Percentiles rank a stretch among this genome's conserved stretches.
Conservation (phyloP, 35 echinoderm and acorn worm genomes). For the Patiria miniata region DNA sequence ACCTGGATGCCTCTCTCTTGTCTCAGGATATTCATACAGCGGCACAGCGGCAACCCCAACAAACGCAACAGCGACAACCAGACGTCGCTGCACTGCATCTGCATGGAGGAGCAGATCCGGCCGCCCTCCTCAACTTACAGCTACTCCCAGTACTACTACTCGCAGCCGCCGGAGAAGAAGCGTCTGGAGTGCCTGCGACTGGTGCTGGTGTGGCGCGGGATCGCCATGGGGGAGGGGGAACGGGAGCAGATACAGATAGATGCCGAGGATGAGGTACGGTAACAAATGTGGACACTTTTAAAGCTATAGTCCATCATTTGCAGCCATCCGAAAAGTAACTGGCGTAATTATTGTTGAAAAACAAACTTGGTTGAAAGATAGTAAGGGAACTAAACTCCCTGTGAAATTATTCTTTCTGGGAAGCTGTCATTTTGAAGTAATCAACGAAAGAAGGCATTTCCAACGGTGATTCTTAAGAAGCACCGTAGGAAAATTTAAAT, state of each 20-base stretch:
- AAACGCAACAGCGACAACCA: conserved; percentile 86
- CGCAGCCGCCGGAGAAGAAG: conserved; percentile 75
- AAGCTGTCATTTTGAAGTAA: no score
- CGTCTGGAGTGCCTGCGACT: conserved; percentile 77
- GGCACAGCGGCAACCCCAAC: conserved; percentile 88
- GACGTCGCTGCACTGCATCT: conserved; percentile 85
- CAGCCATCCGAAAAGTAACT: no score
- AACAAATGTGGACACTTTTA: no score
- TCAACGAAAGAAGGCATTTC: no score
- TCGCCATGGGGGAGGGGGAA: conserved; percentile 80
- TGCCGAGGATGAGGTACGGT: conserved; percentile 78
- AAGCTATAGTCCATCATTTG: no score
- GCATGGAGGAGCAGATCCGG: conserved; percentile 67
- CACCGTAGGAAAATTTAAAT: no score
- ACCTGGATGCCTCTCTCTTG: not conserved
- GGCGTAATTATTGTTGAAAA: no score
- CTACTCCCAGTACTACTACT: conserved; percentile 74
- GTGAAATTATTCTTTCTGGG: no score
- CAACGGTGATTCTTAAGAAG: no score
- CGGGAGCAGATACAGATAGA: conserved; percentile 82
- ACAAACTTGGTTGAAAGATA: no score
- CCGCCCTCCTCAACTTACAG: conserved; percentile 54
- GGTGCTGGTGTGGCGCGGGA: conserved; percentile 83
- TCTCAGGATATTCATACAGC: conserved; percentile 76
- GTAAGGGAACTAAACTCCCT: no score